Conservation (phyloP, 92 coral and sea anemone genomes). For the Meandrina meandrites region DNA sequence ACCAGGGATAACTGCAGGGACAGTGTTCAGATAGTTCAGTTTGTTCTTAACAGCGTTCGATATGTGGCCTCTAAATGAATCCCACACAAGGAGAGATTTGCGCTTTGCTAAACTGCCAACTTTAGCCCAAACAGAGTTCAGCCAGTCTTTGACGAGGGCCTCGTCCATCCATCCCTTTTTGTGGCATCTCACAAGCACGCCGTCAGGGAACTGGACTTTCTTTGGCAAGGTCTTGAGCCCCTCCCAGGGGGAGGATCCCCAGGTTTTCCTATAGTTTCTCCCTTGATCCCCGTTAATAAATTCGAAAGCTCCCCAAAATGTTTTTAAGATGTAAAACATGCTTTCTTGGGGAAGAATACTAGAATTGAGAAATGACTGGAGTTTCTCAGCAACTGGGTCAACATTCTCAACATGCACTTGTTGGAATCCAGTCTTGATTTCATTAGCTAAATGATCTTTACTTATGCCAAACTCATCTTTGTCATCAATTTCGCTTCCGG, state of each 20-base stretch:
- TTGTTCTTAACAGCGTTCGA: background rate
- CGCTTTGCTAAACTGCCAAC: constrained; percentile 24
- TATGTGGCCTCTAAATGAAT: constrained; percentile 24
- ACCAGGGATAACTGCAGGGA: constrained; percentile 13
- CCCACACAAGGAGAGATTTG: constrained; percentile 19
- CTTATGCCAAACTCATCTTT: constrained; percentile 58
- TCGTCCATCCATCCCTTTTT: constrained; percentile 24
- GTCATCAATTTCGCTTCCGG: constrained; percentile 53
- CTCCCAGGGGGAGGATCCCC: background rate
- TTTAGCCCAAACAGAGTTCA: constrained; percentile 16
- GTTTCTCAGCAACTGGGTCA: constrained; percentile 65
- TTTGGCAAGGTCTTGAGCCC: constrained; percentile 1
- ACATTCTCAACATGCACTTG: constrained; percentile 52
- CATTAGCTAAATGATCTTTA: constrained; percentile 52
- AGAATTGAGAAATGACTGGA: constrained; percentile 59
- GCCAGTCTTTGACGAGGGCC: constrained; percentile 28
- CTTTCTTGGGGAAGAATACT: constrained; percentile 53
- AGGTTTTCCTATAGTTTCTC: background rate
- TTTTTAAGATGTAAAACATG: constrained; percentile 49
- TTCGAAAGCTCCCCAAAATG: background rate
- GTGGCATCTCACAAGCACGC: constrained; percentile 14
- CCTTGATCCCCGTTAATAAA: background rate
- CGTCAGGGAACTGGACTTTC: background rate
- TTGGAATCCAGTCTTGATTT: constrained; percentile 48
- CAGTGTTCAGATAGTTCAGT: background rate